Evolutionary conservation across 2,797 vertebrate genomes (phyloP), one percentile per base, ranked within the genome.

Genomic region (Heterohyrax brucei): DNA sequence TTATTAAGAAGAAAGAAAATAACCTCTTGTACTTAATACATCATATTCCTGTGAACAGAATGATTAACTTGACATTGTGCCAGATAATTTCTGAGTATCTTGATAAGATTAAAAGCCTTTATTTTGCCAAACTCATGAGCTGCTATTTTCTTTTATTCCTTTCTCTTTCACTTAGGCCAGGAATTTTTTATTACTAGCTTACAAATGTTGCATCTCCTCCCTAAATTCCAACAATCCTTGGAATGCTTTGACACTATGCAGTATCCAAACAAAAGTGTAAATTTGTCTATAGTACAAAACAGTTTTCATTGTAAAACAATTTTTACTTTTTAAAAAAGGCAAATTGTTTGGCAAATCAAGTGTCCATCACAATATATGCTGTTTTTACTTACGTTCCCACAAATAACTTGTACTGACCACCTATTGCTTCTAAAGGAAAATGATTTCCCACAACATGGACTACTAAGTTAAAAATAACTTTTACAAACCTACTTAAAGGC

Each of bases 191-290:
- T 90, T 89, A 90, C 50, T n/a, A 62, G 24, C 80, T 95, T 61
- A 91, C 78, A 95, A 97, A n/a, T 93, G 26, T 22, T 97, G n/a
- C 62, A 86, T 82, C 97, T 96, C 9, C 21, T 46, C 78, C 95
- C 93, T 87, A 95, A 91, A 96, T 95, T 97, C 95, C 89, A 92
- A 5, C 79, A 95, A 79, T 96, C 90, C 6, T 96, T 97, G 96
- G 93, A 95, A 97, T 78, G 26, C 12, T 97, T 98, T 98, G 88
- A 89, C 6, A 22, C 86, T 72, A 94, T 6, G 50, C 96, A 94
- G 64, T 93, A 95, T 96, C 76, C 56, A 89, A 88, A 94, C 75
- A 95, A 91, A 46, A 96, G 78, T 96, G 77, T n/a, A 98, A 94
- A 91, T 28, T 72, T 96, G 91, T 76, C 50, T 83, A 82, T 24